Evolutionary conservation across 2,797 vertebrate genomes (phyloP).

Genomic region (Apogon talboti): DNA sequence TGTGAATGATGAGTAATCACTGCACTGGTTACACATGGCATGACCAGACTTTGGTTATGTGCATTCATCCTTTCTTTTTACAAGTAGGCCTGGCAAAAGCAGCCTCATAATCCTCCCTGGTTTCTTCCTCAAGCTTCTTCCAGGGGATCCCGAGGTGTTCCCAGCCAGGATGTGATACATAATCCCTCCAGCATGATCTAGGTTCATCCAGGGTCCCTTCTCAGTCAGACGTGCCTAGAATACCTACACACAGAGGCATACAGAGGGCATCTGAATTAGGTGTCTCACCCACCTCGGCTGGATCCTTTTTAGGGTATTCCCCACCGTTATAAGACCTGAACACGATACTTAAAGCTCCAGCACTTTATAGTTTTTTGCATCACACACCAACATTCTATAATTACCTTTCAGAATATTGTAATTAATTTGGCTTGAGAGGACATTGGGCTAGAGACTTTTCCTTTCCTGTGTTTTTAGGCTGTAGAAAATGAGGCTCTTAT

Average conservation of each 20-base stretch:
- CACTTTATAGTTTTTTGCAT: too few species aligned
- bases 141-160: constrained; percentile 14
- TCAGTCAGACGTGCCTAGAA: constrained; percentile 15
- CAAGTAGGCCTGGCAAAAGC: neutral
- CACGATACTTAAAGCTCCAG: too few species aligned
- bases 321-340: too few species aligned
- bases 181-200: constrained; percentile 11
- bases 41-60: neutral
- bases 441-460: too few species aligned
- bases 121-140: constrained; percentile 8
- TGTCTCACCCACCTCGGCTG: neutral
- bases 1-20: constrained; percentile 8
- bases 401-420: too few species aligned
- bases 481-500: too few species aligned
- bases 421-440: too few species aligned
- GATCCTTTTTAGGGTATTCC: neutral
- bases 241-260: neutral
- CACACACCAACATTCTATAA: too few species aligned
- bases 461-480: too few species aligned
- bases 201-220: constrained; percentile 11
- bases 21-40: neutral
- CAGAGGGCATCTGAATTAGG: neutral
- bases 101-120: neutral
- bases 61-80: neutral
- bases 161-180: neutral